Evolutionary conservation across 2,113 vertebrate species (phyloP).

Genomic region (Platichthys stellatus): DNA sequence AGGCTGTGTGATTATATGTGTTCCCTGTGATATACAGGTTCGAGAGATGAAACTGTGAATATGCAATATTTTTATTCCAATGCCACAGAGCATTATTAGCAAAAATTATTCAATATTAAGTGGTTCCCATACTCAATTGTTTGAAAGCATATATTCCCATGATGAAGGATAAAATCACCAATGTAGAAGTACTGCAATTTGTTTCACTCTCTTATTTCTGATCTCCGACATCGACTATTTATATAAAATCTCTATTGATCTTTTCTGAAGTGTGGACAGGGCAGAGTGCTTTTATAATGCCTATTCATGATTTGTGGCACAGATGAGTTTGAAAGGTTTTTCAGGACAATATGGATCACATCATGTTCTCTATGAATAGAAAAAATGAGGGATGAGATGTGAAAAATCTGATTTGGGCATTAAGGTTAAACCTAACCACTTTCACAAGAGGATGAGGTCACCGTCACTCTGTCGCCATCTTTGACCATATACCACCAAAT

Average conservation of each 20-base stretch:
- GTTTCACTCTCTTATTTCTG: too few relatives aligned
- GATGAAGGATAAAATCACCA: neutral
- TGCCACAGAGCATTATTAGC: neutral
- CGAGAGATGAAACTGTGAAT: neutral
- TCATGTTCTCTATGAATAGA: too few relatives aligned
- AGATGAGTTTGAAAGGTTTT: too few relatives aligned
- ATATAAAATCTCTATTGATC: neutral
- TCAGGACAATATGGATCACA: too few relatives aligned
- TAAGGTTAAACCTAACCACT: too few relatives aligned
- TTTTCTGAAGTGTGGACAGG: neutral
- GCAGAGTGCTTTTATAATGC: too few relatives aligned
- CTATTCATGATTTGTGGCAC: neutral
- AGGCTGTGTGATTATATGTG: slow-evolving; percentile 3
- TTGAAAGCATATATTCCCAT: neutral
- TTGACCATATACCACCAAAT: too few relatives aligned
- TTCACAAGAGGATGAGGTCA: too few relatives aligned
- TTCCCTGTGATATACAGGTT: neutral
- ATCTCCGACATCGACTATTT: too few relatives aligned
- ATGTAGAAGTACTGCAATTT: neutral
- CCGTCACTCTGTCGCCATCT: too few relatives aligned
- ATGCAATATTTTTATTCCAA: neutral
- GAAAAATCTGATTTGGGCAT: too few relatives aligned
- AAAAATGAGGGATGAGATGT: too few relatives aligned
- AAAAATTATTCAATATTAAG: neutral
- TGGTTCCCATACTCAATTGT: neutral